A percentile compares a stretch with the other conserved stretches of the same genome.
Conservation (phyloP, 2,113 vertebrate species). For the Stigmatopora argus region DNA sequence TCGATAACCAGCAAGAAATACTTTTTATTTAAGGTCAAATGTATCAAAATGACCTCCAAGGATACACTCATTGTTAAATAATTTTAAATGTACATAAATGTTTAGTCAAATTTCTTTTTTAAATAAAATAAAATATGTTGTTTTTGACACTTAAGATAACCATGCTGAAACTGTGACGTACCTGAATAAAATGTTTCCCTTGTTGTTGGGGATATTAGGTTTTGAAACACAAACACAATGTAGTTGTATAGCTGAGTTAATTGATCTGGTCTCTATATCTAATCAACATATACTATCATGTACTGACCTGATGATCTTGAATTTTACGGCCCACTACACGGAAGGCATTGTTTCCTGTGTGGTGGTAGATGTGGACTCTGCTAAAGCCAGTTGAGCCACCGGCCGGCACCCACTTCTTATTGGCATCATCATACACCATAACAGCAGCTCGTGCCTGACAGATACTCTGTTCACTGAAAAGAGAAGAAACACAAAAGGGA, state of each 20-base stretch:
- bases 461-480: conserved; percentile 95
- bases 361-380: conserved; percentile 98
- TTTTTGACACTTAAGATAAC: too few relatives aligned
- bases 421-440: conserved; percentile 98
- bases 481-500: conserved; percentile 10
- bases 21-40: neutral
- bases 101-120: too few relatives aligned
- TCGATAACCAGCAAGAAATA: neutral
- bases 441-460: conserved; percentile 98
- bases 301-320: conserved; percentile 94
- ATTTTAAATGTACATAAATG: too few relatives aligned
- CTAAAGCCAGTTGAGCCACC: conserved; percentile 96
- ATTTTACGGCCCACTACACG: conserved; percentile 97
- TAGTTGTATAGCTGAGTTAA: too few relatives aligned
- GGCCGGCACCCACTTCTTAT: conserved; percentile 98
- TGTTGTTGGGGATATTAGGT: too few relatives aligned
- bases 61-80: neutral
- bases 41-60: neutral
- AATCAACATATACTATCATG: neutral
- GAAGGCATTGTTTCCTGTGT: conserved; percentile 98
- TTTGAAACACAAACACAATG: too few relatives aligned
- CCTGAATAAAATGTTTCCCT: too few relatives aligned
- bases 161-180: too few relatives aligned
- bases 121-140: too few relatives aligned
- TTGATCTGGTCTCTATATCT: neutral